Evolutionary conservation across 2,888 invertebrate species (phyloP).

Genomic region (Xanthorhoe spadicearia): DNA sequence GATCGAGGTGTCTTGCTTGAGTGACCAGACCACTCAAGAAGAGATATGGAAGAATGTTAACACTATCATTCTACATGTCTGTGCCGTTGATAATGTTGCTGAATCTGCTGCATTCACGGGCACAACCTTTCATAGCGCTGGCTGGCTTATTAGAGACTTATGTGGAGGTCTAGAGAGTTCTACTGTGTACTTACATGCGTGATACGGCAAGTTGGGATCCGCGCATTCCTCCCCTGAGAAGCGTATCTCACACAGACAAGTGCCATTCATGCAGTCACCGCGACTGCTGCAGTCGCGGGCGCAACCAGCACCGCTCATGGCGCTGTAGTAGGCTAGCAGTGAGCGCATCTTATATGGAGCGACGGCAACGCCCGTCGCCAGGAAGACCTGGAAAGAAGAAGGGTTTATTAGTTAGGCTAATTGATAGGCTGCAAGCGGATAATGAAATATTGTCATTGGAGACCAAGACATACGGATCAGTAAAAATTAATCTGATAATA

Average conservation of each 20-base stretch:
- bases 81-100: too few relatives aligned
- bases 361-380: conserved; percentile 64
- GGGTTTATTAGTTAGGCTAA: conserved; percentile 1
- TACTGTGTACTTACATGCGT: conserved; percentile 56
- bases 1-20: too few relatives aligned
- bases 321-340: conserved; percentile 79
- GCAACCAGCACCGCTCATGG: conserved; percentile 85
- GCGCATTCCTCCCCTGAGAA: conserved; percentile 94
- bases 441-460: not conserved
- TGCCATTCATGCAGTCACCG: conserved; percentile 96
- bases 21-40: too few relatives aligned
- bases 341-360: conserved; percentile 76
- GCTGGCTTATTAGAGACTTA: too few relatives aligned
- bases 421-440: too few relatives aligned
- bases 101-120: too few relatives aligned
- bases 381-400: conserved; percentile 53
- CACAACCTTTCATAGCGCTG: too few relatives aligned
- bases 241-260: conserved; percentile 95
- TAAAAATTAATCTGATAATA: too few relatives aligned
- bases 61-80: too few relatives aligned
- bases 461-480: too few relatives aligned
- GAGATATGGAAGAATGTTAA: too few relatives aligned
- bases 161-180: too few relatives aligned
- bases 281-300: conserved; percentile 93
- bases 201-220: conserved; percentile 92